Evolutionary conservation across 1,140 invertebrate species (phyloP), one percentile per base, ranked within the genome.

Genomic region (Laodelphax striatellus): DNA sequence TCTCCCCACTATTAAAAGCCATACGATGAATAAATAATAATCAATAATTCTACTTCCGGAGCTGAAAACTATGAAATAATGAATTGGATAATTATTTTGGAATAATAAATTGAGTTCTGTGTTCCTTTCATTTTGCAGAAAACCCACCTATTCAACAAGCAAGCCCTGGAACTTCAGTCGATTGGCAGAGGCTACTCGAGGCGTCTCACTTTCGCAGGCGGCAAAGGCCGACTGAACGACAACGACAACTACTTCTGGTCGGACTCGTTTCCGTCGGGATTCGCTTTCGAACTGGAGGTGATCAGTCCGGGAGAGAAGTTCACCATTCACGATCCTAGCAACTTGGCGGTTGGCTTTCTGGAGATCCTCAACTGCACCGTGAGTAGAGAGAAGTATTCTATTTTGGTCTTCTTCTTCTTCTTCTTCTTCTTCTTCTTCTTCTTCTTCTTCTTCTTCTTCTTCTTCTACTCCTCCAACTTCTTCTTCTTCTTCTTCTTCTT

Each of bases 181-280:
- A 84, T 89, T 63, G 86, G 87, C 0, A 77, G 82, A 66, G 87
- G 87, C 11, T 90, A 87, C 68, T 83, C 85, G 10, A 79, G 86
- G 62, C 75, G 87, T 28, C 75, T 90, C 44, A 88, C 86, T 2
- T 89, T 90, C 71, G 78, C 83, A 64, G 77, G 83, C 5, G 75
- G 80, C 38, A 71, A 73, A 13, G 78, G 77, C 14, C 79, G 77
- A 43, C 73, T 83, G 31, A 88, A 87, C 72, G 76, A 82, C 55
- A 85, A 86, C 69, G 73, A 76, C 13, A 83, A 85, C 68, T 85
- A 83, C 68, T 89, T 90, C 75, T 90, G 85, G 83, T 82, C 83
- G 13, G 87, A 90, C 73, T 87, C 83, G 41, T 73, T 79, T 60
- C 80, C 81, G 8, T 80, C 82, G 69, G 87, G 87, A 41, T 89